Evolutionary conservation across 2,888 invertebrate genomes (phyloP).

Genomic region (Hydriomena furcata): DNA sequence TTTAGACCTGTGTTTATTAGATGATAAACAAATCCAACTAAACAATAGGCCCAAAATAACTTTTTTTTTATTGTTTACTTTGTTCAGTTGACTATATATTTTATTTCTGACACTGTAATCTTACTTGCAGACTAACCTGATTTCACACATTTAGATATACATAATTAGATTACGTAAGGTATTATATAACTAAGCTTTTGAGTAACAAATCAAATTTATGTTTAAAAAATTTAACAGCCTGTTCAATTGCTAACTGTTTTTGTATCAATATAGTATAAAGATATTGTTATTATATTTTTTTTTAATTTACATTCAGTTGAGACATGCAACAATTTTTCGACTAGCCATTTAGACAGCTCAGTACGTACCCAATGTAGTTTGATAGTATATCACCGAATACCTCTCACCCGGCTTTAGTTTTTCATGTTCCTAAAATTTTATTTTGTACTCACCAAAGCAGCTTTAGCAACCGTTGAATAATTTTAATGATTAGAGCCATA

Average conservation of each 20-base stretch:
- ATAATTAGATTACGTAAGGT: not conserved
- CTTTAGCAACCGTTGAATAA: conserved; percentile 74
- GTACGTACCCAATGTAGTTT: conserved; percentile 81
- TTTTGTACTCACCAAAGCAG: conserved; percentile 81
- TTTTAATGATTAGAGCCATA: conserved; percentile 68
- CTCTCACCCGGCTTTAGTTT: conserved; percentile 70
- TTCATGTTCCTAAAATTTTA: conserved; percentile 73
- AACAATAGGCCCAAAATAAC: conserved; percentile 9
- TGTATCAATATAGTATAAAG: not conserved
- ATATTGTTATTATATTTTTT: not conserved
- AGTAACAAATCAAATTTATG: too few species aligned
- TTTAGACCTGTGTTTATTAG: conserved; percentile 8
- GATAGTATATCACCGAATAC: conserved; percentile 70
- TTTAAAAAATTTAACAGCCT: too few species aligned
- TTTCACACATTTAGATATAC: not conserved
- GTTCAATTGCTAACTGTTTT: too few species aligned
- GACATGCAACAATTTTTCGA: conserved; percentile 64
- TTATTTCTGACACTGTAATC: conserved; percentile 1
- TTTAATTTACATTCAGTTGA: conserved; percentile 28
- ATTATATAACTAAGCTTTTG: too few species aligned
- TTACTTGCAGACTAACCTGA: not conserved
- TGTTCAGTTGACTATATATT: conserved; percentile 2
- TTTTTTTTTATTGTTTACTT: not conserved
- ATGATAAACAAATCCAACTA: not conserved
- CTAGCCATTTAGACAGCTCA: conserved; percentile 74